These are phyloP conservation scores for Melanogrammus aeglefinus DNA, from an alignment of 2,797 vertebrate genomes.

Conservation along the genomic window DNA sequence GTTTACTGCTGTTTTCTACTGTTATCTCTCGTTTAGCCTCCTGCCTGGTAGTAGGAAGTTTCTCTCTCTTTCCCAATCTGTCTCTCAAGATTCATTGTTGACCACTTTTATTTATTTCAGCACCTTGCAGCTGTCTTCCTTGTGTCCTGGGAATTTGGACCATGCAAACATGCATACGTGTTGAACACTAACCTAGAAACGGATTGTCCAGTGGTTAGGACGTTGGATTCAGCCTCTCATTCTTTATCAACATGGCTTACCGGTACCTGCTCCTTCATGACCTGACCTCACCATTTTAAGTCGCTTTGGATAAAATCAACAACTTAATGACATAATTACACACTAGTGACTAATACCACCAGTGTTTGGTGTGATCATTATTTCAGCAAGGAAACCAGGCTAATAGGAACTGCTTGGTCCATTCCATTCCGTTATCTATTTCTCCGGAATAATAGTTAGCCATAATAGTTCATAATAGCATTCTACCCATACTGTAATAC, in stretches of 20 bases:
- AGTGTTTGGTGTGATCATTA: neutral
- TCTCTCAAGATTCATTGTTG: slow-evolving; percentile 58
- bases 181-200: too few relatives aligned
- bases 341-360: neutral
- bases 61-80: slow-evolving; percentile 43
- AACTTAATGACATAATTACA: neutral
- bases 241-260: too few relatives aligned
- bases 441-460: too few relatives aligned
- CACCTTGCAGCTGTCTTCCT: slow-evolving; percentile 9
- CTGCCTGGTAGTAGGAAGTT: too few relatives aligned
- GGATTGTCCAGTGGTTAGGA: too few relatives aligned
- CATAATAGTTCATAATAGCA: neutral
- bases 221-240: too few relatives aligned
- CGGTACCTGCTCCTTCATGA: too few relatives aligned
- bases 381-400: neutral
- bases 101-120: slow-evolving; percentile 18
- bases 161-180: neutral
- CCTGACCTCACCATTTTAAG: neutral
- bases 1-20: too few relatives aligned
- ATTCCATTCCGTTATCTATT: too few relatives aligned
- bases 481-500: too few relatives aligned
- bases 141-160: neutral
- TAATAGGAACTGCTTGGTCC: neutral
- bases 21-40: too few relatives aligned
- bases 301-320: neutral